Evolutionary conservation across 2,888 invertebrate species (phyloP), one percentile per base, ranked within the genome.

Genomic region (Drosophila pegasa): DNA sequence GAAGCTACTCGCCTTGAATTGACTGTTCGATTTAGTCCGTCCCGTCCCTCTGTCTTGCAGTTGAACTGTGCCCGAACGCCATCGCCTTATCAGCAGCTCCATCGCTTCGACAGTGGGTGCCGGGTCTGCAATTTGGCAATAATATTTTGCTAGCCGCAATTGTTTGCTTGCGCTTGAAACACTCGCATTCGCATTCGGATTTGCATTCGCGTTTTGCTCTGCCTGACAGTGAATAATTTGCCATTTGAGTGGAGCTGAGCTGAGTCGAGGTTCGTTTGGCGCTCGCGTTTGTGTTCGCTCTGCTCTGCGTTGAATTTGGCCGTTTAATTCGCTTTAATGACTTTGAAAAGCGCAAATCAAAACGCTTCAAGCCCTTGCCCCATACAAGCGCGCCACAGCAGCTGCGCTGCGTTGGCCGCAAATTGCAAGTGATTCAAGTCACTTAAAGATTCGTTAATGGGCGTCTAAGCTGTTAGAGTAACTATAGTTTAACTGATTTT

Each of bases 151-250:
- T 41, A 50, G 58, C 60, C 57, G 50, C 55, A 60, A 59, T 75
- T 75, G 76, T 63, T 54, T 47, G 58, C 29, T 62, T 61, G 71
- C 65, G 63, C 48, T 59, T 60, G 67, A 37, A 60, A 60, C 65
- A 56, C 63, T 78, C 52, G 59, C 38, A 54, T 71, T 69, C 38
- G 65, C 61, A 55, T 66, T 69, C 38, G 65, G 59, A 58, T 69
- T 78, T 54, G 59, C 45, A 57, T 72, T 72, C 43, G 65, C 60
- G 56, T 74, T 81, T 77, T 58, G 65, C 71, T 60, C 71, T 63
- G 57, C 70, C 85, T 85, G 89, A 89, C 89, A 89, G 82, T 89
- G 88, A 89, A 79, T 89, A 89, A 89, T 89, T 89, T 88, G 77
- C 71, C 71, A 76, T 86, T 88, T 87, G 43, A 43, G 35, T 43